phyloP scores from a whole-genome alignment of 1,140 invertebrate genomes.

The Tetraneura akinire region DNA sequence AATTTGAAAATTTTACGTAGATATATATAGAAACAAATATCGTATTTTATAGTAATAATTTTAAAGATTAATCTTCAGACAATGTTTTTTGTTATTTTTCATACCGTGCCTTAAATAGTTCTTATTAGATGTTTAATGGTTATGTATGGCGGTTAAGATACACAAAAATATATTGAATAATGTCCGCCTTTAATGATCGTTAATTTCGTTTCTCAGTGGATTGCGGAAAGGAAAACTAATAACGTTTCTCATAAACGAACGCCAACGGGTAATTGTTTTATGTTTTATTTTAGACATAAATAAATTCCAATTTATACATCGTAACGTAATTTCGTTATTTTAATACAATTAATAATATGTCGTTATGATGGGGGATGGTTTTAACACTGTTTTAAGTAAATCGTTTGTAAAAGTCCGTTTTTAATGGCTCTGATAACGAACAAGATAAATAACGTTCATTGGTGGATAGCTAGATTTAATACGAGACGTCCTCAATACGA shows the following conservation, averaged over 20 bases:
- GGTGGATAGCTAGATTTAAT: not conserved
- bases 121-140: not conserved
- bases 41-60: not conserved
- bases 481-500: not conserved
- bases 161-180: not conserved
- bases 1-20: not conserved
- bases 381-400: not conserved
- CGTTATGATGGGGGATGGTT: not conserved
- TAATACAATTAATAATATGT: slow-evolving; percentile 13
- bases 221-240: too few relatives aligned
- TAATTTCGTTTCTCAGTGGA: not conserved
- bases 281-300: not conserved
- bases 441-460: not conserved
- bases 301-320: not conserved
- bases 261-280: not conserved
- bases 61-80: not conserved
- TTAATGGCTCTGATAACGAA: slow-evolving; percentile 12
- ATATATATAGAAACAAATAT: not conserved
- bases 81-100: not conserved
- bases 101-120: not conserved
- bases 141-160: too few relatives aligned
- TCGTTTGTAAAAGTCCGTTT: slow-evolving; percentile 1
- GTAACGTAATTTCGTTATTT: too few relatives aligned
- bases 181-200: not conserved
- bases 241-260: too few relatives aligned